Evolutionary conservation across 2,888 invertebrate genomes (phyloP).

Genomic region (Ischnura elegans): DNA sequence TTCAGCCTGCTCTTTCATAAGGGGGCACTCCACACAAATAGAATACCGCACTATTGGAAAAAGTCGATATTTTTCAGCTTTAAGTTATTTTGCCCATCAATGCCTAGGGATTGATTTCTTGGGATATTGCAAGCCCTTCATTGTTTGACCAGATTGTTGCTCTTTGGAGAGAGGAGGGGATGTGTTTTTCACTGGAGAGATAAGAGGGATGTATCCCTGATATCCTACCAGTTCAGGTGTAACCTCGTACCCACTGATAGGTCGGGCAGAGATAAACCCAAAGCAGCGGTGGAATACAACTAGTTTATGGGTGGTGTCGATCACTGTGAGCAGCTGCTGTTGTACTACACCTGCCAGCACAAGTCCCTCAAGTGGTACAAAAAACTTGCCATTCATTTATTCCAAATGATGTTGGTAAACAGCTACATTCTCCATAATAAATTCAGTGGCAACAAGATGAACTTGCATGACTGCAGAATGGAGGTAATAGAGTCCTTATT

Average conservation of each 20-base stretch:
- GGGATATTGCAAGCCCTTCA: neutral
- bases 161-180: neutral
- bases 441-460: neutral
- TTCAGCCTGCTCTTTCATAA: neutral
- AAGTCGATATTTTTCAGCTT: no score
- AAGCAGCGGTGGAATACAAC: no score
- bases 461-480: neutral
- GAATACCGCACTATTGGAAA: neutral
- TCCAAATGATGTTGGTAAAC: neutral
- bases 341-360: neutral
- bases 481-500: neutral
- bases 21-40: neutral
- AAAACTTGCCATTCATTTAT: neutral
- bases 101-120: neutral
- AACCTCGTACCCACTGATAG: neutral
- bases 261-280: no score
- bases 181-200: neutral
- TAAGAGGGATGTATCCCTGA: neutral
- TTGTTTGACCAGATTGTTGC: neutral
- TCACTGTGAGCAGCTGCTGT: neutral
- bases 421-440: no score
- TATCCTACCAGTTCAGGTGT: neutral
- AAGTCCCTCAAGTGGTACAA: neutral
- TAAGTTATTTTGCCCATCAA: neutral
- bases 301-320: no score